Percentiles rank a stretch among this genome's conserved stretches.
These are phyloP conservation scores for Macrobrachium nipponense DNA, from an alignment of 1,140 invertebrate genomes.

Conservation along the genomic window DNA sequence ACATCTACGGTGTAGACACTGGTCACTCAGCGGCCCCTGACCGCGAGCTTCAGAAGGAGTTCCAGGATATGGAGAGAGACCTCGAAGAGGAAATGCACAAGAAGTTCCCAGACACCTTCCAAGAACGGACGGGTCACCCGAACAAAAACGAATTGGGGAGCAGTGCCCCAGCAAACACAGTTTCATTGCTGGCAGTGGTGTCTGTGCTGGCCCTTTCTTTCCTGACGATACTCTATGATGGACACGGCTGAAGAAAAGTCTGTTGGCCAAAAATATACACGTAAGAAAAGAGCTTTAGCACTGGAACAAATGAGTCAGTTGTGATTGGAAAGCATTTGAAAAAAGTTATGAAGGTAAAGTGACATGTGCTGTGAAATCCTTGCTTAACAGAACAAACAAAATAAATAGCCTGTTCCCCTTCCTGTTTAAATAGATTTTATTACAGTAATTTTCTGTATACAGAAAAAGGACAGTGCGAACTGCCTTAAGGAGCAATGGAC, in stretches of 20 bases:
- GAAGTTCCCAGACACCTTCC: conserved; percentile 29
- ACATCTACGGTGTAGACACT: neutral
- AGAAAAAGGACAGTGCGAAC: too few species aligned
- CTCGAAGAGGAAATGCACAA: conserved; percentile 45
- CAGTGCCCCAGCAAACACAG: neutral
- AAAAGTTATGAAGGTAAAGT: too few species aligned
- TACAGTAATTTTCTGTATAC: too few species aligned
- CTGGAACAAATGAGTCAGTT: too few species aligned
- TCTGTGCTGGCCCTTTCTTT: neutral
- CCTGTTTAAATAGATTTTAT: too few species aligned
- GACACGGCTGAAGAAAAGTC: conserved; percentile 8
- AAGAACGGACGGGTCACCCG: conserved; percentile 31
- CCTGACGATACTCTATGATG: neutral
- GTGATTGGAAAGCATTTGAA: too few species aligned
- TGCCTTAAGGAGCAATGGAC: too few species aligned
- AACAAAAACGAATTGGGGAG: conserved; percentile 1
- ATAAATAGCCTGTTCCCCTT: too few species aligned
- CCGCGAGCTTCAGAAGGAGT: conserved; percentile 43
- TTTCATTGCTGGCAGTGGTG: conserved; percentile 15
- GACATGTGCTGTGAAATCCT: too few species aligned
- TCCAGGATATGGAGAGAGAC: conserved; percentile 55
- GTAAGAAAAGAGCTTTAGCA: too few species aligned
- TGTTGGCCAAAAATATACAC: too few species aligned
- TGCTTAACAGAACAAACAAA: too few species aligned
- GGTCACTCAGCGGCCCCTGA: conserved; percentile 2